These are phyloP conservation scores for Tragopan temminckii DNA, from an alignment of 2,797 vertebrate genomes.

Conservation along the genomic window DNA sequence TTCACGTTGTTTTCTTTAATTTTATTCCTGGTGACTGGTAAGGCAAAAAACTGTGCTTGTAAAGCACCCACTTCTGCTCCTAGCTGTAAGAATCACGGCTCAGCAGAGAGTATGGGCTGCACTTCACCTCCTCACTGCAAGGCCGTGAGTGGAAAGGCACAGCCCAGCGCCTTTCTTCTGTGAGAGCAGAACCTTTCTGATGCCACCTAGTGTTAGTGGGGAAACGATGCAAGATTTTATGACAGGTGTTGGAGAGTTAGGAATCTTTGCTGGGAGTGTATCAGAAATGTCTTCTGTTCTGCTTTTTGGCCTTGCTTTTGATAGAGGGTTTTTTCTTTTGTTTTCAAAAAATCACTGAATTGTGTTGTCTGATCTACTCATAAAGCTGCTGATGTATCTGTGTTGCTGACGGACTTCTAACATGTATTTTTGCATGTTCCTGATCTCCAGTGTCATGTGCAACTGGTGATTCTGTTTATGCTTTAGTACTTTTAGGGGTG, in stretches of 20 bases:
- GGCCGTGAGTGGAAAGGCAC: background rate
- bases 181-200: background rate
- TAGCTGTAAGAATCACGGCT: background rate
- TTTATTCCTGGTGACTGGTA: conserved; percentile 8
- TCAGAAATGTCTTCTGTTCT: background rate
- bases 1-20: background rate
- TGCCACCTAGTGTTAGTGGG: conserved; percentile 45
- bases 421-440: background rate
- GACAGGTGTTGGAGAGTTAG: background rate
- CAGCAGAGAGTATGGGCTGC: background rate
- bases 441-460: background rate
- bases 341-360: background rate
- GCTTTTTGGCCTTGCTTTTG: background rate
- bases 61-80: background rate
- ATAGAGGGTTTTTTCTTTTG: background rate
- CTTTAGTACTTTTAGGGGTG: background rate
- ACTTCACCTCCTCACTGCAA: background rate
- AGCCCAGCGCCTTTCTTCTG: background rate
- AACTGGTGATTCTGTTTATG: background rate
- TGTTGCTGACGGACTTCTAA: background rate
- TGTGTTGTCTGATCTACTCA: background rate
- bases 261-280: background rate
- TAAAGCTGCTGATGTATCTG: background rate
- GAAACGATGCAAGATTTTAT: too few species aligned
- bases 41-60: background rate